A percentile compares a stretch with the other conserved stretches of the same genome.
phyloP scores from a whole-genome alignment of 1,140 invertebrate genomes.

The Spodoptera litura region DNA sequence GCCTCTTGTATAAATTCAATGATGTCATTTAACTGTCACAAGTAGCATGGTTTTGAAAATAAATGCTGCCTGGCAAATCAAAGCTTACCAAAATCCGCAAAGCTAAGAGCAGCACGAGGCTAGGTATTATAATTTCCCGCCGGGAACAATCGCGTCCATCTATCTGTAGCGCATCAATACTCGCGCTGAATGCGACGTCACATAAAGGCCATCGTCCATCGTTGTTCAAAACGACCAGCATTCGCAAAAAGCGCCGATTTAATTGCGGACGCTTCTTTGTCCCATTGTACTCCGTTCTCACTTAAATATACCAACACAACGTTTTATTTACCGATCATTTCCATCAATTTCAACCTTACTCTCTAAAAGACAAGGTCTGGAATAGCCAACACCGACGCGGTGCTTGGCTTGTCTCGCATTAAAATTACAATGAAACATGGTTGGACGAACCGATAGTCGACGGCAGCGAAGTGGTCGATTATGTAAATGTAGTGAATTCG shows the following conservation, averaged over 20 bases:
- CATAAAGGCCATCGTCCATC: constrained; percentile 26
- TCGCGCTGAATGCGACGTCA: constrained; percentile 22
- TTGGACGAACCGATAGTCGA: constrained; percentile 41
- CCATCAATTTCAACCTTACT: background rate
- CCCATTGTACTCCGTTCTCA: constrained; percentile 42
- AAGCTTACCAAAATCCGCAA: background rate
- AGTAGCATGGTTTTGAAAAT: no score
- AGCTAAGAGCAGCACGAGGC: background rate
- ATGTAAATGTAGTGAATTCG: constrained; percentile 46
- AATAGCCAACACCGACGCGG: background rate
- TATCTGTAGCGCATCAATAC: constrained; percentile 33
- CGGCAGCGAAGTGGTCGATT: constrained; percentile 46
- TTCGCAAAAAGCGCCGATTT: constrained; percentile 41
- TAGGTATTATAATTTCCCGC: constrained; percentile 4
- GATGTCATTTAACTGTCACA: no score
- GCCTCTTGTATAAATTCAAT: background rate
- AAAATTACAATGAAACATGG: constrained; percentile 50
- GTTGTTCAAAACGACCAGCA: constrained; percentile 18
- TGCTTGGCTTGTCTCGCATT: constrained; percentile 26
- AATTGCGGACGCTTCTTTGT: constrained; percentile 46
- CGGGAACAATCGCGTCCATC: constrained; percentile 16
- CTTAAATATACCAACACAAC: constrained; percentile 40
- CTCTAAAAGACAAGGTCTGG: background rate
- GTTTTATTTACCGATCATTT: constrained; percentile 1
- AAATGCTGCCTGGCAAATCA: no score